phyloP scores from a whole-genome alignment of 2,797 vertebrate species.

The Hafferia zeledoni region DNA sequence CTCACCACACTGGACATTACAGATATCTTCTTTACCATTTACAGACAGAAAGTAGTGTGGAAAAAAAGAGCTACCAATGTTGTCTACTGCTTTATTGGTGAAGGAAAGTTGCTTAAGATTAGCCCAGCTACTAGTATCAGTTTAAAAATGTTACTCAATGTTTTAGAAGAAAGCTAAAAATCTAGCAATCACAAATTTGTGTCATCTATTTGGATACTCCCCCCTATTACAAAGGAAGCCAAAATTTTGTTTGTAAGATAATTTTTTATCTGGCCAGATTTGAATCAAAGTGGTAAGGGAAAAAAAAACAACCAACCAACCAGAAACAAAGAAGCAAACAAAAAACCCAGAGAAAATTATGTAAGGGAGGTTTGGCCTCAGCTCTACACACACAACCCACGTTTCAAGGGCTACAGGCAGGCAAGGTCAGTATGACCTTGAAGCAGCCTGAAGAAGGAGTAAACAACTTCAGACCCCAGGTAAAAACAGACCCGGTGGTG shows the following conservation, averaged over 20 bases:
- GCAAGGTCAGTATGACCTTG: too few species aligned
- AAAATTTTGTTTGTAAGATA: not conserved
- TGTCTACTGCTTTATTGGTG: not conserved
- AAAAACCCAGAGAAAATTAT: not conserved
- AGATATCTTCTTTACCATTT: not conserved
- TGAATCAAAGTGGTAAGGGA: not conserved
- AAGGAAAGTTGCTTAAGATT: not conserved
- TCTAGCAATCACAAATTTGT: not conserved
- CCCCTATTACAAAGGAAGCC: not conserved
- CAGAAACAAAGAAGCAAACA: not conserved
- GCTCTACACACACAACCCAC: too few species aligned
- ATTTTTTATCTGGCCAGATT: not conserved
- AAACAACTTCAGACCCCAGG: too few species aligned
- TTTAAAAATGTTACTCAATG: not conserved
- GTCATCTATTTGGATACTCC: not conserved
- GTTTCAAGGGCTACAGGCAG: too few species aligned
- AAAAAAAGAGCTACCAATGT: not conserved
- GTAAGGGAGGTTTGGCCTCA: too few species aligned
- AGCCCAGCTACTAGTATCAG: not conserved
- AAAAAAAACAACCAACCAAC: not conserved
- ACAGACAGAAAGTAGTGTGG: not conserved
- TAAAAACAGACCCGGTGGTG: too few species aligned
- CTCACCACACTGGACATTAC: not conserved
- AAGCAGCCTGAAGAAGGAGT: too few species aligned
- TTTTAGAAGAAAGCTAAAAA: not conserved